Base-by-base conservation (phyloP, 2,113 vertebrate genomes). In the Laticauda laticaudata region DNA sequence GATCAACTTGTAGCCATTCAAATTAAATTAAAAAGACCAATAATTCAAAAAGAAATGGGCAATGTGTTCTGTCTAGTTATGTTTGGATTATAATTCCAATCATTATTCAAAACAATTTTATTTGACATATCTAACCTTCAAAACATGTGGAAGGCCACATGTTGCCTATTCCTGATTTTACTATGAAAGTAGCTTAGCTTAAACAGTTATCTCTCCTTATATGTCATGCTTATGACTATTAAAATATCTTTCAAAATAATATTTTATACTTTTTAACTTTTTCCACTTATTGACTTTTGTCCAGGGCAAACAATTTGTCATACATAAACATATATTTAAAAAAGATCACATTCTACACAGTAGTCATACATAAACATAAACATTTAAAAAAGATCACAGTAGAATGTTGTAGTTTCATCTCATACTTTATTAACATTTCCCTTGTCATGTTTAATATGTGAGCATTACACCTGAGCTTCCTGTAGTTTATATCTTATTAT, bases 351-450 rank as follows among this genome's bases (percentile, higher is more conserved):
- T 39, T 39, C 34, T 39, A 39, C 34, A 39, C 34, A 39, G 34
- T 39, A 39, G 81, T 92, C 39, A 81, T 57, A 85, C 26, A 48
- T 81, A 92, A 81, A 5, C 20, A 3, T 61, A 48, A 39, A 39
- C 29, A 48, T 61, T 48, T 48, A 8, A 54, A 53, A 61, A 87
- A 54, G 92, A 51, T 90, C 92, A 93, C 34, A n/a, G 55, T 51
- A 61, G 29, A 48, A 85, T 90, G 10, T 23, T 10, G 7, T 61
- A n/a, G 55, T 39, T 61, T 34, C 48, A n/a, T 51, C 29, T 90
- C 43, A 20, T 26, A 90, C 29, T 90, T 57, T 93, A 90, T 24
- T 90, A 14, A 61, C 61, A 86, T 92, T 93, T 81, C 7, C 75
- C 90, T 20, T 90, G n/a, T n/a, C 7, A 51, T 92, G 90, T 23